Evolutionary conservation across 2,888 invertebrate genomes (phyloP).

Genomic region (Malachius bipustulatus): DNA sequence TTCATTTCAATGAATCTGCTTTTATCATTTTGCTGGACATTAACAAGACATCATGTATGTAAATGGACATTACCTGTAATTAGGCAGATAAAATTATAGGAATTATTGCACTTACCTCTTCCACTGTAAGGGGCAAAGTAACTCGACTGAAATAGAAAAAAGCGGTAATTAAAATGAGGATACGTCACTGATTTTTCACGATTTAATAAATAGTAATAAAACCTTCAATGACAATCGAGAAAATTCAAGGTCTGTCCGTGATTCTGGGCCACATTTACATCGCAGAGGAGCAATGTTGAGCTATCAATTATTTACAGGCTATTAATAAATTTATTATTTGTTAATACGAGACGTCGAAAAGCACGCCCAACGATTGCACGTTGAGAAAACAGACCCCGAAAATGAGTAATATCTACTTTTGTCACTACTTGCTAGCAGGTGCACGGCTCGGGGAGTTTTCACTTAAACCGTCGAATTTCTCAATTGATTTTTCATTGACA

Average conservation of each 20-base stretch:
- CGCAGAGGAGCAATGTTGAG: no score
- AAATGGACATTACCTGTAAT: no score
- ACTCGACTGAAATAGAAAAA: slow-evolving; percentile 66
- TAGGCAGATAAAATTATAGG: neutral
- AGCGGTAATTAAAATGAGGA: no score
- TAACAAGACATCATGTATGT: no score
- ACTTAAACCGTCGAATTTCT: neutral
- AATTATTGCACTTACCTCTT: slow-evolving; percentile 72
- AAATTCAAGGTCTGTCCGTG: slow-evolving; percentile 19
- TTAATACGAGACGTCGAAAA: no score
- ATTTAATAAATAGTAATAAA: neutral
- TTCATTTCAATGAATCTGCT: no score
- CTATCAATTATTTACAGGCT: no score
- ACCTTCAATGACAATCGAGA: slow-evolving; percentile 19
- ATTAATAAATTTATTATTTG: no score
- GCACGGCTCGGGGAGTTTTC: neutral
- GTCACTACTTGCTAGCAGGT: no score
- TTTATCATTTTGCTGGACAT: no score
- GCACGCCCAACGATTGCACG: neutral
- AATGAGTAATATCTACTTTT: slow-evolving; percentile 1
- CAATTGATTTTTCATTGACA: neutral
- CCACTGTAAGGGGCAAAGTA: slow-evolving; percentile 89
- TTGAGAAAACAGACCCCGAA: neutral
- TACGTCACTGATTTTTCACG: neutral
- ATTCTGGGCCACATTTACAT: slow-evolving; percentile 5